Percentiles rank a stretch among this genome's conserved stretches.
Conservation (phyloP, 2,888 invertebrate genomes). For the Tinea trinotella region DNA sequence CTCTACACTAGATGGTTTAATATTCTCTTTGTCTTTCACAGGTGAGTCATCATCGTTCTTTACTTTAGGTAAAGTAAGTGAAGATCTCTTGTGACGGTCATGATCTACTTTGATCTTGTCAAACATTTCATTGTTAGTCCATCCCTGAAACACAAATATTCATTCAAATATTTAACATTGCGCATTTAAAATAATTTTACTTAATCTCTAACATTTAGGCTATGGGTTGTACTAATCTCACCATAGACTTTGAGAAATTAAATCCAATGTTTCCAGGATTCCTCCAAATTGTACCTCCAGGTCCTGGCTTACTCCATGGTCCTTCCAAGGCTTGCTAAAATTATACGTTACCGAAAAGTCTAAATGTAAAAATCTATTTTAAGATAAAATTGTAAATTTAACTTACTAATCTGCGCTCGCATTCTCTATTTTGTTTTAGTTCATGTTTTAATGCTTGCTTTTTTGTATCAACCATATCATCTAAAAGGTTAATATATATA, state of each 20-base stretch:
- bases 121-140: conserved; percentile 60
- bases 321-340: conserved; percentile 56
- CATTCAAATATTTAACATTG: neutral
- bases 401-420: conserved; percentile 72
- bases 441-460: conserved; percentile 62
- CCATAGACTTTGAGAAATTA: conserved; percentile 85
- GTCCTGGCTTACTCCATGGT: conserved; percentile 79
- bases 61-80: conserved; percentile 65
- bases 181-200: neutral
- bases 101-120: conserved; percentile 46
- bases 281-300: conserved; percentile 82
- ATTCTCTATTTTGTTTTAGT: conserved; percentile 52
- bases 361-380: neutral
- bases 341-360: conserved; percentile 21
- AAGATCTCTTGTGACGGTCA: conserved; percentile 44
- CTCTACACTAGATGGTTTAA: conserved; percentile 33
- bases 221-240: conserved; percentile 37
- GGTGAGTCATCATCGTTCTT: conserved; percentile 55
- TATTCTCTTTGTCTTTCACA: conserved; percentile 37
- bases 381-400: neutral
- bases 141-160: conserved; percentile 40
- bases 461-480: conserved; percentile 72
- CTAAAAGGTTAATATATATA: conserved; percentile 41
- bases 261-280: conserved; percentile 79
- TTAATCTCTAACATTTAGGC: neutral